Conservation (phyloP, 2,113 vertebrate species). For the Psittacus erithacus region DNA sequence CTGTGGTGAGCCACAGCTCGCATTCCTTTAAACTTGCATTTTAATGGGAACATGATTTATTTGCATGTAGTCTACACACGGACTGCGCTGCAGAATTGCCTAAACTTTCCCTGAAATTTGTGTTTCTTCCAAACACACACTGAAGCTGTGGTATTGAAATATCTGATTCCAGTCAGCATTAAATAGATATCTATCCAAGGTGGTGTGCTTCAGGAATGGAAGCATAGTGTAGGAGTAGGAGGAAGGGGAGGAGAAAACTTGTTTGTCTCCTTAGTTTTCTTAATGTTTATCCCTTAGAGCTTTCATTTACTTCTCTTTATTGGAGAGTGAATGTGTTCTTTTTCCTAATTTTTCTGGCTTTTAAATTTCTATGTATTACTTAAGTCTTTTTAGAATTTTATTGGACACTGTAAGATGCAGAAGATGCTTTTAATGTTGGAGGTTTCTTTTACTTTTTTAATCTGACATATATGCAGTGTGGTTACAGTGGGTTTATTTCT, state of each 20-base stretch:
- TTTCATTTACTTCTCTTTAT: not conserved
- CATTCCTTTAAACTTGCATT: not conserved
- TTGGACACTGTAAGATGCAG: not conserved
- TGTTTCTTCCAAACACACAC: not conserved
- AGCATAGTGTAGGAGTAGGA: not conserved
- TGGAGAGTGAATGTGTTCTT: not conserved
- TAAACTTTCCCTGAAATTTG: not conserved
- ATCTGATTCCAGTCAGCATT: not conserved
- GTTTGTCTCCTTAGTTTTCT: not conserved
- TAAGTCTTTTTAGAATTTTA: not conserved
- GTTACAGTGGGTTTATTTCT: not conserved
- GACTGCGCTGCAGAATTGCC: not conserved
- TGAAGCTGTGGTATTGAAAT: not conserved
- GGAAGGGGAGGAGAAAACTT: not conserved
- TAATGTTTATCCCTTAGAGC: not conserved
- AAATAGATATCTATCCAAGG: not conserved
- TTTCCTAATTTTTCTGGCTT: not conserved
- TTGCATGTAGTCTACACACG: not conserved
- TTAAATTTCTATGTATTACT: not conserved
- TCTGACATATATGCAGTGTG: not conserved
- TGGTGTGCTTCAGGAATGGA: not conserved
- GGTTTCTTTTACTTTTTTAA: not conserved
- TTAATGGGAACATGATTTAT: conserved; percentile 12
- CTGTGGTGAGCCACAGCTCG: not conserved
- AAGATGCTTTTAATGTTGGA: not conserved